phyloP scores from a whole-genome alignment of 2,888 invertebrate species.

The Melolontha melolontha region DNA sequence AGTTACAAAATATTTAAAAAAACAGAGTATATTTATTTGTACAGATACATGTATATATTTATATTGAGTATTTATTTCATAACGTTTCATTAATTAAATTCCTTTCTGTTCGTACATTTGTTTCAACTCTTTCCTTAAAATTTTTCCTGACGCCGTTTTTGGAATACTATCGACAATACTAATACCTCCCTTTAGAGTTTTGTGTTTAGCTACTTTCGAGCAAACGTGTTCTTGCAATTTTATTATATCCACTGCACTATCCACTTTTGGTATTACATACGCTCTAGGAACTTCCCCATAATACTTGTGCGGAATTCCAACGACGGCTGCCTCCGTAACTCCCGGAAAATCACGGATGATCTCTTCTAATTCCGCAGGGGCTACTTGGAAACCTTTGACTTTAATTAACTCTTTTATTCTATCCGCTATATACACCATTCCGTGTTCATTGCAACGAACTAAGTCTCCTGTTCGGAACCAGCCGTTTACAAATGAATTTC shows the following conservation, averaged over 20 bases:
- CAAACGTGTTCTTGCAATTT: slow-evolving; percentile 73
- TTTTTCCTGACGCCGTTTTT: slow-evolving; percentile 83
- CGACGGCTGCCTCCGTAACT: slow-evolving; percentile 83
- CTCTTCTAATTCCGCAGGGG: slow-evolving; percentile 87
- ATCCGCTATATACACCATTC: slow-evolving; percentile 77
- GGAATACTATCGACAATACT: slow-evolving; percentile 77
- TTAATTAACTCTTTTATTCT: slow-evolving; percentile 88
- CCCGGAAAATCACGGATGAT: slow-evolving; percentile 77
- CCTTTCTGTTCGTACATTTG: slow-evolving; percentile 23
- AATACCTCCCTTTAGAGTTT: slow-evolving; percentile 76
- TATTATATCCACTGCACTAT: slow-evolving; percentile 64
- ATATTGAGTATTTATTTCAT: not conserved
- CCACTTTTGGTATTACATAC: slow-evolving; percentile 71
- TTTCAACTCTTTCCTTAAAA: slow-evolving; percentile 73
- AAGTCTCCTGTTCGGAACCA: slow-evolving; percentile 82
- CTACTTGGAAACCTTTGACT: slow-evolving; percentile 78
- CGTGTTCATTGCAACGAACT: slow-evolving; percentile 72
- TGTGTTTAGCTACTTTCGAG: slow-evolving; percentile 79
- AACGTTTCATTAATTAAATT: not conserved
- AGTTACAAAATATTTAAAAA: too few species aligned
- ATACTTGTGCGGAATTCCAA: slow-evolving; percentile 76
- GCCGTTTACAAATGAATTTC: slow-evolving; percentile 75
- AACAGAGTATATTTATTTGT: too few species aligned
- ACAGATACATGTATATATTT: too few species aligned
- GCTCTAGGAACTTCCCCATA: slow-evolving; percentile 82